Conservation (phyloP, 2,888 invertebrate species). For the Dolichopus griseipennis region DNA sequence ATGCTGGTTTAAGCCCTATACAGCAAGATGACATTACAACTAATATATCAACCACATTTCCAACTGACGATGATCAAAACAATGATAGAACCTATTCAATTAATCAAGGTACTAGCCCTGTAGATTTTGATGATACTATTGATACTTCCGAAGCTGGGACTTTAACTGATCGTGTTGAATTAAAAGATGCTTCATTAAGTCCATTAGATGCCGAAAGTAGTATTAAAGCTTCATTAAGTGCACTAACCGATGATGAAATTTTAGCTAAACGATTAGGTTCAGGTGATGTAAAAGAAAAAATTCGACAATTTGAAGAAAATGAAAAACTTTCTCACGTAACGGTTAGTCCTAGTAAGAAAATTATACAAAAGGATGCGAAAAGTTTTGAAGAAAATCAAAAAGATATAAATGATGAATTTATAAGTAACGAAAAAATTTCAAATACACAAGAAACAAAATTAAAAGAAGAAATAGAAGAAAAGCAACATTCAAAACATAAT, state of each 20-base stretch:
- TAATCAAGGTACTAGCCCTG: slow-evolving; percentile 47
- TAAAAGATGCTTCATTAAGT: slow-evolving; percentile 48
- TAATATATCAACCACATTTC: slow-evolving; percentile 35
- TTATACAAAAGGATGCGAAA: neutral
- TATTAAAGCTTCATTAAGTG: neutral
- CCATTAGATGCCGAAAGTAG: slow-evolving; percentile 28
- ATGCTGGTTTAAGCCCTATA: slow-evolving; percentile 50
- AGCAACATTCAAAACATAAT: slow-evolving; percentile 26
- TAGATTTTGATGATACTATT: slow-evolving; percentile 46
- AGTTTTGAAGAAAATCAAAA: neutral
- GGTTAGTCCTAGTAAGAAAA: slow-evolving; percentile 2
- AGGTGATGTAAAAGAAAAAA: slow-evolving; percentile 49
- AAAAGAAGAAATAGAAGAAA: slow-evolving; percentile 32
- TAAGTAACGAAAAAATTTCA: slow-evolving; percentile 18
- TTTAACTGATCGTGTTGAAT: slow-evolving; percentile 46
- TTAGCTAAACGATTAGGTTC: slow-evolving; percentile 26
- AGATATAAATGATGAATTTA: neutral
- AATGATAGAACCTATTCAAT: slow-evolving; percentile 32
- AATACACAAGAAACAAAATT: slow-evolving; percentile 22
- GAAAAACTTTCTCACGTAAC: neutral
- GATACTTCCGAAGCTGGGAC: slow-evolving; percentile 48
- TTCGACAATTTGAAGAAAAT: slow-evolving; percentile 49
- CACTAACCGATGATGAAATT: neutral
- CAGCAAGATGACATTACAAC: slow-evolving; percentile 45
- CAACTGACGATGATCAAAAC: slow-evolving; percentile 34